Evolutionary conservation across 1,140 invertebrate genomes (phyloP), one percentile per base, ranked within the genome.

Genomic region (Camponotus pennsylvanicus): DNA sequence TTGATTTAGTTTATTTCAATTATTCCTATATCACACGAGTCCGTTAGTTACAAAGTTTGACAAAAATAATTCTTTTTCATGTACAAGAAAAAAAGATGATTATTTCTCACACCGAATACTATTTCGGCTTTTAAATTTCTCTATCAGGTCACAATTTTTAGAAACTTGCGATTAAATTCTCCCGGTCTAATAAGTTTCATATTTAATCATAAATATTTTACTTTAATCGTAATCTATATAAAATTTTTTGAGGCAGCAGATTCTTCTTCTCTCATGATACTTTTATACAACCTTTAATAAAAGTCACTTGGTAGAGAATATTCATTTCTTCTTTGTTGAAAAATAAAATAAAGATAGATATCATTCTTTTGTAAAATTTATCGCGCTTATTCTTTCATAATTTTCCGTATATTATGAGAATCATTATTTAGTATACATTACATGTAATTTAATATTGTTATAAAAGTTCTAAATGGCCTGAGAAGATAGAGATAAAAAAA

Each of bases 311-410:
- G 15, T 27, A n/a, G 37, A 71, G 67, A 55, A 61, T 71, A 73
- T 42, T 71, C 27, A 34, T 57, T 9, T 42, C 37, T 32, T 42
- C 4, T 45, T 40, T 27, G 1, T 49, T 34, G 55, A 15, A 69
- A 73, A 18, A 7, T 45, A 27, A 75, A 75, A 75, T 49, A 75
- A 70, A 57, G 61, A 75, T 83, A 73, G 32, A 63, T 83, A 27
- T 83, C 40, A 83, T 49, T 75, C 27, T 83, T 52, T 82, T 32
- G 21, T 32, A 18, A 27, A 61, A 73, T 73, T 40, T 40, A 82
- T 71, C 37, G 32, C 73, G 45, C 61, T 73, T 27, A 71, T 83
- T 57, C 79, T 83, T 61, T 75, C 55, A 73, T 7, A 82, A 52
- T 59, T 82, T 55, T 59, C 6, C 8, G 32, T 40, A 66, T 37